Evolutionary conservation across 2,797 vertebrate species (phyloP).

Genomic region (Trichosurus vulpecula): DNA sequence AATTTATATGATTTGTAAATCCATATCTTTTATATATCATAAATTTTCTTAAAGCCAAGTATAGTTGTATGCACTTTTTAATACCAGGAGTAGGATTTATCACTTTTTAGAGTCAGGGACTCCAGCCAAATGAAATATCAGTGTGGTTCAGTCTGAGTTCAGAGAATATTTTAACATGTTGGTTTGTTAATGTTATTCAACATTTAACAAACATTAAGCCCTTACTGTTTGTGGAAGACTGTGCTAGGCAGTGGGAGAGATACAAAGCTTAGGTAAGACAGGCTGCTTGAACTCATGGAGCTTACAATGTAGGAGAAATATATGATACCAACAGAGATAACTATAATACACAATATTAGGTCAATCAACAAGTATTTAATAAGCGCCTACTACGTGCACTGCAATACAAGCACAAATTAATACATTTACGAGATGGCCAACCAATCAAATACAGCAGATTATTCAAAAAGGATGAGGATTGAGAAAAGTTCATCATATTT

Average conservation of each 20-base stretch:
- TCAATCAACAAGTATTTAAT: background rate
- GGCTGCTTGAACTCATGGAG: background rate
- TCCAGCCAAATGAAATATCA: conserved; percentile 74
- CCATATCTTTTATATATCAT: background rate
- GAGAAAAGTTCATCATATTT: too few species aligned
- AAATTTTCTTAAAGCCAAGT: background rate
- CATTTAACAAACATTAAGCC: background rate
- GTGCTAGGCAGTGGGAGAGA: background rate
- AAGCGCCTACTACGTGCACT: background rate
- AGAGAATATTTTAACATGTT: conserved; percentile 67
- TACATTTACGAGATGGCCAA: background rate
- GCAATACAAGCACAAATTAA: background rate
- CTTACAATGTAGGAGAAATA: background rate
- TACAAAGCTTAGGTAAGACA: background rate
- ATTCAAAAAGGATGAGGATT: too few species aligned
- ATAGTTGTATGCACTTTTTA: background rate
- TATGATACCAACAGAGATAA: background rate
- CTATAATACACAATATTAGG: background rate
- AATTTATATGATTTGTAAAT: background rate
- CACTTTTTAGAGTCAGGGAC: conserved; percentile 14
- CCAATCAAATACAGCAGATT: too few species aligned
- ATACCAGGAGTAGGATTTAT: background rate
- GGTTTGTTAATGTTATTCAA: conserved; percentile 43
- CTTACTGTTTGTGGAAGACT: background rate
- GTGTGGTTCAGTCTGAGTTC: conserved; percentile 65